phyloP scores from a whole-genome alignment of 2,797 vertebrate genomes.

The Gymnothorax reevesii region DNA sequence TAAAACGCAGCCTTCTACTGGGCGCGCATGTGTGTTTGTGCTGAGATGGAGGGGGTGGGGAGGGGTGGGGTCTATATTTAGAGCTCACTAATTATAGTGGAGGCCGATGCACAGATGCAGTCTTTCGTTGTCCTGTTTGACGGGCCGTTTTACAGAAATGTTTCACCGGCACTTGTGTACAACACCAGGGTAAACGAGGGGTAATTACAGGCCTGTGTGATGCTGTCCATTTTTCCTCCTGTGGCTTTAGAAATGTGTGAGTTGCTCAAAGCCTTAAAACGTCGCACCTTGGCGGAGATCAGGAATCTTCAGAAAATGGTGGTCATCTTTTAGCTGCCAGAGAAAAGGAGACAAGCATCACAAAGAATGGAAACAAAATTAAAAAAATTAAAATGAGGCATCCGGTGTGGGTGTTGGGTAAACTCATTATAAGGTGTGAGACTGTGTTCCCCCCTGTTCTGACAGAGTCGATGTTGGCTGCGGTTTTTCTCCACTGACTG shows the following conservation, averaged over 20 bases:
- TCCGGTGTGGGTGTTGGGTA: neutral
- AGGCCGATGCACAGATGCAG: neutral
- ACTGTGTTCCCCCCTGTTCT: neutral
- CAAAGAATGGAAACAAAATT: neutral
- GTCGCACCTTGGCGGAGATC: neutral
- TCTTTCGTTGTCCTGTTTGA: neutral
- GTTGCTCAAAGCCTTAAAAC: neutral
- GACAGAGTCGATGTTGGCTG: neutral
- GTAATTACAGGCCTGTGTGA: neutral
- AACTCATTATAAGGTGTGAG: neutral
- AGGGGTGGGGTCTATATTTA: neutral
- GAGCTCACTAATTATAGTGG: constrained; percentile 10
- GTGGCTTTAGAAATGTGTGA: neutral
- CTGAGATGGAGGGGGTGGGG: neutral
- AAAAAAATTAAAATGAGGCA: neutral
- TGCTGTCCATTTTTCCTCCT: neutral
- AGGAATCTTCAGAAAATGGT: neutral
- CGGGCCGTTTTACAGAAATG: neutral
- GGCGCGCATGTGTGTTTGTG: neutral
- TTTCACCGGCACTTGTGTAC: neutral
- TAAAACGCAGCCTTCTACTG: neutral
- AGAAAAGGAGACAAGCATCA: neutral
- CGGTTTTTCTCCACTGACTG: neutral
- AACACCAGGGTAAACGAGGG: neutral
- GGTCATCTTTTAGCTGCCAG: neutral